phyloP scores from a whole-genome alignment of 2,888 invertebrate genomes.

The Andrena minutula region DNA sequence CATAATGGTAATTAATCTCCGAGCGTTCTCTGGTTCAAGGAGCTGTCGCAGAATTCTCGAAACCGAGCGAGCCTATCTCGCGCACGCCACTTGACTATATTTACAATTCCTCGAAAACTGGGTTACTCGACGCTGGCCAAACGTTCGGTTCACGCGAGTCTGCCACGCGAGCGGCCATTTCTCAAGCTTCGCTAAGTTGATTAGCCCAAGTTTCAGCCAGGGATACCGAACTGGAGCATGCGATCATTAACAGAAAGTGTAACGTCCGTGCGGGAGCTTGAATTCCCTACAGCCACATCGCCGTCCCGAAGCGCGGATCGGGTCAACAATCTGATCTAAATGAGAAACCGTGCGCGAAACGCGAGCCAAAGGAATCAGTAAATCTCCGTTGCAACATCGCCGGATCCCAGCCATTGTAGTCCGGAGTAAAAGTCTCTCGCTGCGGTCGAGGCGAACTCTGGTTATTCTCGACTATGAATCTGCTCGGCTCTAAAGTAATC shows the following conservation, averaged over 20 bases:
- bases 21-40: background rate
- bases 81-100: conserved; percentile 53
- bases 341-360: conserved; percentile 28
- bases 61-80: conserved; percentile 12
- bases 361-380: background rate
- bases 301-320: background rate
- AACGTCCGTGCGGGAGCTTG: background rate
- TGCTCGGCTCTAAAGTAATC: background rate
- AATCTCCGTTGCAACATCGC: no score
- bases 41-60: background rate
- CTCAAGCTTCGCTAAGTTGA: conserved; percentile 51
- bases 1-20: background rate
- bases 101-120: conserved; percentile 57
- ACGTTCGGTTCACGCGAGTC: conserved; percentile 28
- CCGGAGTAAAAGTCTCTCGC: no score
- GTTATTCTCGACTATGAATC: background rate
- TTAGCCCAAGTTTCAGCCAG: conserved; percentile 47
- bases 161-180: conserved; percentile 33
- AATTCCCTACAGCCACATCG: background rate
- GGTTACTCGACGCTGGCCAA: conserved; percentile 58
- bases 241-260: conserved; percentile 15
- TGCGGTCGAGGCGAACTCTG: no score
- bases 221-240: conserved; percentile 35
- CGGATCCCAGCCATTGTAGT: background rate
- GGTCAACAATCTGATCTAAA: conserved; percentile 34